A percentile compares a stretch with the other conserved stretches of the same genome.
Evolutionary conservation across 2,888 invertebrate species (phyloP).

Genomic region (Glyphotaelius pellucidus): DNA sequence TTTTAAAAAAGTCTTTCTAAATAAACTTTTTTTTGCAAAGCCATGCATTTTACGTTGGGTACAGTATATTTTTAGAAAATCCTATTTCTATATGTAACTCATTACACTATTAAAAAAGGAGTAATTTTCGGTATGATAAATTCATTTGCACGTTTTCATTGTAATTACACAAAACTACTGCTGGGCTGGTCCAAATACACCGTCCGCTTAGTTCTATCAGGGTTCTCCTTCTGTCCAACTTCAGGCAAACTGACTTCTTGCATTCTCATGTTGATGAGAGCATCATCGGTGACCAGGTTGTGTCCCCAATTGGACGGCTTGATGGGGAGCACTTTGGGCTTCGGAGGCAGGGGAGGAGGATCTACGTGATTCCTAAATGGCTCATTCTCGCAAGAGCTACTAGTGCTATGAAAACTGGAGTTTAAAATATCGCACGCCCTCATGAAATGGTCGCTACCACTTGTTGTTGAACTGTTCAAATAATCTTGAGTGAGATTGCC

Average conservation of each 20-base stretch:
- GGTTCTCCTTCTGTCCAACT: slow-evolving; percentile 55
- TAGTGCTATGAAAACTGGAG: slow-evolving; percentile 65
- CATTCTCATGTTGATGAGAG: slow-evolving; percentile 58
- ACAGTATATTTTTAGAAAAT: not conserved
- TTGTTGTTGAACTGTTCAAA: slow-evolving; percentile 64
- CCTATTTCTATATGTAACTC: not conserved
- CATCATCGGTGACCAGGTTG: slow-evolving; percentile 58
- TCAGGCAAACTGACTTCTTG: slow-evolving; percentile 65
- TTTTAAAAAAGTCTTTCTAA: no score
- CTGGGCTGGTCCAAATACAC: slow-evolving; percentile 81
- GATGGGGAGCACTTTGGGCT: slow-evolving; percentile 84
- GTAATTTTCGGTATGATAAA: not conserved
- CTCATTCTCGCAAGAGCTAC: slow-evolving; percentile 64
- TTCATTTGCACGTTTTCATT: not conserved
- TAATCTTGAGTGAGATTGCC: slow-evolving; percentile 64
- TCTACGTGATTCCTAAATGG: slow-evolving; percentile 68
- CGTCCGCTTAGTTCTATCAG: slow-evolving; percentile 69
- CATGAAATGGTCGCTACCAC: slow-evolving; percentile 64
- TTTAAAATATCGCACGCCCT: slow-evolving; percentile 64
- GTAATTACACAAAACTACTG: slow-evolving; percentile 80
- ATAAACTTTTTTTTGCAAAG: not conserved
- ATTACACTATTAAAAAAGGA: not conserved
- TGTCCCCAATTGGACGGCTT: slow-evolving; percentile 79
- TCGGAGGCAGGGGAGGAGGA: slow-evolving; percentile 86
- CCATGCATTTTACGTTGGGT: not conserved